Conservation (phyloP, 2,113 vertebrate genomes). For the Podiceps cristatus region DNA sequence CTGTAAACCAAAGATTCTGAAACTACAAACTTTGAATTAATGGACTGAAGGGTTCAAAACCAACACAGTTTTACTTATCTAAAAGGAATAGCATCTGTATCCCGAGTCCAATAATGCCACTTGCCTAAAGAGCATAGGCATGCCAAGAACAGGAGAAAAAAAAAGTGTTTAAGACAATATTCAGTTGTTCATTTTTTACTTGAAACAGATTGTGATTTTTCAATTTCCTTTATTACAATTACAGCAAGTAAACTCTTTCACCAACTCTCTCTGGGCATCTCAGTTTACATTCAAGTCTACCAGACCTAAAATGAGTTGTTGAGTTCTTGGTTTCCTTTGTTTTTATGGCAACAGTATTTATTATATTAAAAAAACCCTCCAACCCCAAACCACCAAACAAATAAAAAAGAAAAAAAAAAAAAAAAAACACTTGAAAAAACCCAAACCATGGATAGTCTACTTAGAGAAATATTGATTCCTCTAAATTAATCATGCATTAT, state of each 20-base stretch:
- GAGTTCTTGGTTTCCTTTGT: slow-evolving; percentile 27
- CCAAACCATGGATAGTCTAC: not conserved
- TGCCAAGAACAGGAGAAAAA: slow-evolving; percentile 17
- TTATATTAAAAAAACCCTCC: not conserved
- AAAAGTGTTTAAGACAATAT: slow-evolving; percentile 59
- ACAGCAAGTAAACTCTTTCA: slow-evolving; percentile 65
- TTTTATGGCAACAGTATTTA: slow-evolving; percentile 57
- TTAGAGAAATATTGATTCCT: slow-evolving; percentile 1
- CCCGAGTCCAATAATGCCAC: not conserved
- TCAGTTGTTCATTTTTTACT: slow-evolving; percentile 63
- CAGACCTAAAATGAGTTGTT: slow-evolving; percentile 61
- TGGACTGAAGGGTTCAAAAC: not conserved
- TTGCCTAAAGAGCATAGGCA: slow-evolving; percentile 21
- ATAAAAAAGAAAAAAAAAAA: not conserved
- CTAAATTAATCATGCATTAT: not conserved
- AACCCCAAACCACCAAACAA: too few species aligned
- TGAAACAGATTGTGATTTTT: slow-evolving; percentile 66
- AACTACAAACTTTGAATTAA: not conserved
- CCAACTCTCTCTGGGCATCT: slow-evolving; percentile 62
- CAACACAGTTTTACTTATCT: not conserved
- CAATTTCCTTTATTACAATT: slow-evolving; percentile 73
- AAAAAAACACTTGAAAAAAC: not conserved
- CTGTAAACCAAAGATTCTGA: not conserved
- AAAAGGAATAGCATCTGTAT: slow-evolving; percentile 4
- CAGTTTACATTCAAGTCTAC: slow-evolving; percentile 57